Conservation (phyloP, 2,888 invertebrate genomes). For the Urechis unicinctus region DNA sequence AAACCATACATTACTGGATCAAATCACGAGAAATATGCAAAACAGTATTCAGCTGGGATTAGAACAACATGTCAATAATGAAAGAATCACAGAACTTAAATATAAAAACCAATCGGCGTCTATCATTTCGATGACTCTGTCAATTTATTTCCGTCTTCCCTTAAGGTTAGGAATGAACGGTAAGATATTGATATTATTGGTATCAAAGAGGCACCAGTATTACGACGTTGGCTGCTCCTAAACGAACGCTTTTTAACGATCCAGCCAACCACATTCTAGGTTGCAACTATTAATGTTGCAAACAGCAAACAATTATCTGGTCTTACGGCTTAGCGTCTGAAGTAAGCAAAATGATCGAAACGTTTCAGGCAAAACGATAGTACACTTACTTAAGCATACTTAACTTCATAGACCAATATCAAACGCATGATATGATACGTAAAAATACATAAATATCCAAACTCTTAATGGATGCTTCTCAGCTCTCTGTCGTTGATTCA, state of each 20-base stretch:
- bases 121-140: constrained; percentile 42
- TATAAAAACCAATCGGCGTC: constrained; percentile 53
- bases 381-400: too few relatives aligned
- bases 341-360: too few relatives aligned
- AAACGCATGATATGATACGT: too few relatives aligned
- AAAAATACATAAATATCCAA: too few relatives aligned
- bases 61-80: constrained; percentile 16
- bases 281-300: too few relatives aligned
- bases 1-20: constrained; percentile 52
- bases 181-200: constrained; percentile 15
- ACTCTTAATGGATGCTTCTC: too few relatives aligned
- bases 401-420: too few relatives aligned
- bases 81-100: constrained; percentile 37
- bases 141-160: constrained; percentile 37
- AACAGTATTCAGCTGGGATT: constrained; percentile 41
- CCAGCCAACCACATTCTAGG: too few relatives aligned
- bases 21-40: constrained; percentile 23
- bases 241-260: constrained; percentile 13
- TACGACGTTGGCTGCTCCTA: constrained; percentile 16
- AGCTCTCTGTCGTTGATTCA: too few relatives aligned
- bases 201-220: constrained; percentile 18
- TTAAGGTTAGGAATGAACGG: constrained; percentile 42
- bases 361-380: too few relatives aligned
- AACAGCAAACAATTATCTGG: too few relatives aligned
- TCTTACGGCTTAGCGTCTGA: too few relatives aligned